These are phyloP conservation scores for Drosophila siamana DNA, from an alignment of 2,888 invertebrate species.

Conservation along the genomic window DNA sequence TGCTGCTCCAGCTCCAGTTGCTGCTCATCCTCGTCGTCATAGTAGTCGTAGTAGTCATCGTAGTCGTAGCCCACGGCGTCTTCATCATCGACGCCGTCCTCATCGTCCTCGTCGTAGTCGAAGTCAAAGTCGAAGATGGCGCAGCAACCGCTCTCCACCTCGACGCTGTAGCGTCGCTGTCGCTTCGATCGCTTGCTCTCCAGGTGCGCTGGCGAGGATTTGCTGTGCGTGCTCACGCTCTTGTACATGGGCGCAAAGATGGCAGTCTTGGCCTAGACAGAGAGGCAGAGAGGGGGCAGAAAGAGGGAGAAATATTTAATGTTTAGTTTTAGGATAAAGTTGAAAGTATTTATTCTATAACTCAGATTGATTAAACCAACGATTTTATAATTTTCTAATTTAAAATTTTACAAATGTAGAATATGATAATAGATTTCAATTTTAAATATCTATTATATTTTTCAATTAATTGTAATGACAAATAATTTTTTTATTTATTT, in stretches of 20 bases:
- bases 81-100: conserved; percentile 68
- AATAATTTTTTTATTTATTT: no score
- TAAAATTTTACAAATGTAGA: no score
- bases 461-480: no score
- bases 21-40: conserved; percentile 70
- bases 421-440: no score
- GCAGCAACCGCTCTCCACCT: conserved; percentile 73
- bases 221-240: conserved; percentile 63
- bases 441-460: no score
- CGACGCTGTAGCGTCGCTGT: conserved; percentile 61
- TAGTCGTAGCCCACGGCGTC: conserved; percentile 60
- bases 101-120: conserved; percentile 71
- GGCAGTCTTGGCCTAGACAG: conserved; percentile 78
- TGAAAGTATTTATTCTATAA: no score
- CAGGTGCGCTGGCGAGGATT: conserved; percentile 43
- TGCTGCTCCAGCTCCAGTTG: conserved; percentile 59
- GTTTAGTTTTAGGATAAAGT: no score
- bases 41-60: conserved; percentile 73
- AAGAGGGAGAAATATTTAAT: not conserved
- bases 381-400: no score
- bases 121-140: conserved; percentile 82
- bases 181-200: conserved; percentile 56
- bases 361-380: no score
- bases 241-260: conserved; percentile 75
- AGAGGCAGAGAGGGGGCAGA: not conserved